A percentile compares a stretch with the other conserved stretches of the same genome.
phyloP scores from a whole-genome alignment of 1,140 invertebrate species.

The Aethina tumida region DNA sequence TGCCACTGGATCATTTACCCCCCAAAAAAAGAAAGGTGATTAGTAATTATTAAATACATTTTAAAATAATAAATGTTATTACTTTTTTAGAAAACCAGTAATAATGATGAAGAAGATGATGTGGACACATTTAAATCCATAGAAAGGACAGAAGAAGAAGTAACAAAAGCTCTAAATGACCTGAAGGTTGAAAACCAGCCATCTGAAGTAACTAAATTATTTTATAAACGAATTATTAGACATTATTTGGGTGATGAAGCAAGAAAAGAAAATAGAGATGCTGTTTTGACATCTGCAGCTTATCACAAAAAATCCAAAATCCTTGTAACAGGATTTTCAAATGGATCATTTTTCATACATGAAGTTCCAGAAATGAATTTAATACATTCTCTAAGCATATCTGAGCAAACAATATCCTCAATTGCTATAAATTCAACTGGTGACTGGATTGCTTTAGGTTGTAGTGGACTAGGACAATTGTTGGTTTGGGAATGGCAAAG shows the following conservation, averaged over 20 bases:
- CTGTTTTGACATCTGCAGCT: constrained; percentile 60
- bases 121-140: constrained; percentile 38
- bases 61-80: constrained; percentile 1
- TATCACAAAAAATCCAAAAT: constrained; percentile 73
- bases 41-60: constrained; percentile 4
- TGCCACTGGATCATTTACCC: constrained; percentile 34
- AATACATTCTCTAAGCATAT: constrained; percentile 84
- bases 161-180: constrained; percentile 39
- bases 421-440: constrained; percentile 76
- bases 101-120: constrained; percentile 47
- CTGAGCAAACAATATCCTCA: constrained; percentile 68
- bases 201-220: constrained; percentile 44
- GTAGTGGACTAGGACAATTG: constrained; percentile 74
- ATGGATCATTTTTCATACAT: constrained; percentile 80
- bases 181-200: constrained; percentile 28
- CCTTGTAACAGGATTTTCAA: constrained; percentile 69
- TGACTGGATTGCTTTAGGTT: constrained; percentile 92
- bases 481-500: constrained; percentile 99
- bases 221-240: constrained; percentile 55
- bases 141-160: constrained; percentile 40
- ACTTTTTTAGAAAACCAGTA: constrained; percentile 21
- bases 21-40: constrained; percentile 28
- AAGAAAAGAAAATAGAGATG: constrained; percentile 47
- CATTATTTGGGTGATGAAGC: constrained; percentile 65
- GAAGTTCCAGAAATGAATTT: constrained; percentile 88